These are phyloP conservation scores for Bovichtus diacanthus DNA, from an alignment of 2,797 vertebrate species.

Conservation along the genomic window DNA sequence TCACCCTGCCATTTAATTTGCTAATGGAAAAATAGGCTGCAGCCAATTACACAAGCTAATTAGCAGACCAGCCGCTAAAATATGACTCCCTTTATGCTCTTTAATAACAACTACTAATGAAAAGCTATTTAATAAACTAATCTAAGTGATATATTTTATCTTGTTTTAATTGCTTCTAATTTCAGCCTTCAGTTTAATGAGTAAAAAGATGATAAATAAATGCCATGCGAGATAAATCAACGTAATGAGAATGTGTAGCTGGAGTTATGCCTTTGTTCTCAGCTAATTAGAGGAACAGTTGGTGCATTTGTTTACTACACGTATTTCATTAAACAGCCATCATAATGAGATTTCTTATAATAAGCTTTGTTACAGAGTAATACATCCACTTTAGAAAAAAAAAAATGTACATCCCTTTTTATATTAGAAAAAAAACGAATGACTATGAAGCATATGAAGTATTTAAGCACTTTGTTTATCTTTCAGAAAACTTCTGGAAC, in stretches of 20 bases:
- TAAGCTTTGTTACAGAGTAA: slow-evolving; percentile 40
- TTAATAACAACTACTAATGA: slow-evolving; percentile 44
- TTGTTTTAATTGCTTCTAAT: slow-evolving; percentile 59
- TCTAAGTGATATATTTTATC: slow-evolving; percentile 37
- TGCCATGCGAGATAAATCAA: slow-evolving; percentile 55
- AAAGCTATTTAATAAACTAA: slow-evolving; percentile 37
- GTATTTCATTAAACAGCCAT: slow-evolving; percentile 56
- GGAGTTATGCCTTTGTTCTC: slow-evolving; percentile 59
- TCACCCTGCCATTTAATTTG: slow-evolving; percentile 16
- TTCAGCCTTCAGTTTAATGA: slow-evolving; percentile 48
- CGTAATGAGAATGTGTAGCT: slow-evolving; percentile 50
- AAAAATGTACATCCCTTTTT: slow-evolving; percentile 3
- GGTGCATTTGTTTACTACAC: slow-evolving; percentile 70
- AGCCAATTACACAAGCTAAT: slow-evolving; percentile 48
- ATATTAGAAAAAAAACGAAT: not conserved
- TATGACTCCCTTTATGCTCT: slow-evolving; percentile 36
- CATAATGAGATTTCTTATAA: slow-evolving; percentile 60
- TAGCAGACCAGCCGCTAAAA: slow-evolving; percentile 31
- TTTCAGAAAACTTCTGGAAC: slow-evolving; percentile 92
- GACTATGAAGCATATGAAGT: not conserved
- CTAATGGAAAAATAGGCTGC: slow-evolving; percentile 19
- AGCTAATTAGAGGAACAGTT: slow-evolving; percentile 72
- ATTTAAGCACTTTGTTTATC: slow-evolving; percentile 23
- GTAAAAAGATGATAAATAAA: slow-evolving; percentile 51
- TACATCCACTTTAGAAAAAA: slow-evolving; percentile 1